Conservation (phyloP, 2,888 invertebrate genomes). For the Dolomedes plantarius region DNA sequence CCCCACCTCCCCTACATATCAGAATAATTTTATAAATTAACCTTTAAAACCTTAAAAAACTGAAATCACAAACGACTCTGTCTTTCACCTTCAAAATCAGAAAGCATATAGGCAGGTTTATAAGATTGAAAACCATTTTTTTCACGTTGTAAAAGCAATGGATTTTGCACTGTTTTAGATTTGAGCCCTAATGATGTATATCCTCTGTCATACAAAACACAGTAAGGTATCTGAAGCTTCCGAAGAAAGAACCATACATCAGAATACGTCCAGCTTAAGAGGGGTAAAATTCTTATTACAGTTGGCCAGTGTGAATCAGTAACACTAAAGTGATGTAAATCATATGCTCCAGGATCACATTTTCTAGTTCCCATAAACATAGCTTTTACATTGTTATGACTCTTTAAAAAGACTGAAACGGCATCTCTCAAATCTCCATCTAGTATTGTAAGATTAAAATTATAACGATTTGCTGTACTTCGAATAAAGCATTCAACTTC, state of each 20-base stretch:
- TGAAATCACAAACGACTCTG: conserved; percentile 4
- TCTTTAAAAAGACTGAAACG: conserved; percentile 81
- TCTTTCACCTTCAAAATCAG: conserved; percentile 19
- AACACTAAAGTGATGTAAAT: conserved; percentile 82
- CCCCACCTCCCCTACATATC: too few species aligned
- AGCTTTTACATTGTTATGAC: conserved; percentile 83
- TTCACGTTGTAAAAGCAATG: not conserved
- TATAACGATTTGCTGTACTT: conserved; percentile 81
- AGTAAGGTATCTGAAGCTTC: conserved; percentile 89
- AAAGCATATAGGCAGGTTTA: conserved; percentile 46
- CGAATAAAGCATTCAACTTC: conserved; percentile 90
- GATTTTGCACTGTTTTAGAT: conserved; percentile 21
- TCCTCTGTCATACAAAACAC: conserved; percentile 91
- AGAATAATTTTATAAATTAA: too few species aligned
- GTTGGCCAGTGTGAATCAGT: conserved; percentile 95
- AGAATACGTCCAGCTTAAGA: conserved; percentile 92
- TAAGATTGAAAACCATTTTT: conserved; percentile 1
- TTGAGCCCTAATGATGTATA: conserved; percentile 76
- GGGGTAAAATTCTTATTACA: conserved; percentile 89
- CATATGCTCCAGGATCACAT: conserved; percentile 88
- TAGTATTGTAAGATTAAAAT: conserved; percentile 83
- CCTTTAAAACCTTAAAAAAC: too few species aligned
- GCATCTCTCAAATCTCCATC: conserved; percentile 85
- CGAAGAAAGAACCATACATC: conserved; percentile 94
- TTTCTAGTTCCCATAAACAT: conserved; percentile 93